Base-by-base conservation (phyloP, 2,113 vertebrate species). In the Sebastes fasciatus region DNA sequence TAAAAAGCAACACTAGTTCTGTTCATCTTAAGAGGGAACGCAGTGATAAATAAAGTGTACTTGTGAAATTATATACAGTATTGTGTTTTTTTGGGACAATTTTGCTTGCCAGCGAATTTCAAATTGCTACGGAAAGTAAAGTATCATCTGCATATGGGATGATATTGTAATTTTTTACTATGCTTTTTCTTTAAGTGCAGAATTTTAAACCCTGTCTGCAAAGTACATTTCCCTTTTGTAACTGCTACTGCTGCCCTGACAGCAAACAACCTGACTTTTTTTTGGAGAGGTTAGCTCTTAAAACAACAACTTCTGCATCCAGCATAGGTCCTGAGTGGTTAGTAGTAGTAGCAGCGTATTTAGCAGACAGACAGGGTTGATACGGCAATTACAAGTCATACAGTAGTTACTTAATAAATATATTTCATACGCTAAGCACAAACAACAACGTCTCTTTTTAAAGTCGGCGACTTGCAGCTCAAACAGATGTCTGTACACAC, bases 331-430 rank as follows among this genome's bases (percentile, higher is more conserved):
- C 92, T 91, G 91, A 93, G 92, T 48, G 80, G 73, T 83, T 74
- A 88, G 78, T 57, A 65, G 79, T 79, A 91, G 79, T 79, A 91
- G 90, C 88, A 88, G 89, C 83, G 49, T n/a, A 55, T 65, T 66
- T 64, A 68, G 77, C 64, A 46, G 58, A 74, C 84, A 82, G 73
- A 83, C 74, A 51, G 83, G 54, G 77, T 72, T 19, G 16, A 51
- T 66, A 62, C 54, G 2, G 48, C 61, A 46, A 57, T 8, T 1
- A 63, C 63, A 74, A n/a, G 19, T 70, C 66, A 55, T 16, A 84
- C 83, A 86, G 72, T 65, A 82, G 69, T 48, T 67, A 66, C 66
- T 67, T 16, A 80, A 91, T 92, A 89, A 90, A 90, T 90, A 92
- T 61, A 64, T 51, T 49, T 40, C 12, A 80, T 61, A 85, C 66